Conservation (phyloP, 2,113 vertebrate species). For the Eretmochelys imbricata region DNA sequence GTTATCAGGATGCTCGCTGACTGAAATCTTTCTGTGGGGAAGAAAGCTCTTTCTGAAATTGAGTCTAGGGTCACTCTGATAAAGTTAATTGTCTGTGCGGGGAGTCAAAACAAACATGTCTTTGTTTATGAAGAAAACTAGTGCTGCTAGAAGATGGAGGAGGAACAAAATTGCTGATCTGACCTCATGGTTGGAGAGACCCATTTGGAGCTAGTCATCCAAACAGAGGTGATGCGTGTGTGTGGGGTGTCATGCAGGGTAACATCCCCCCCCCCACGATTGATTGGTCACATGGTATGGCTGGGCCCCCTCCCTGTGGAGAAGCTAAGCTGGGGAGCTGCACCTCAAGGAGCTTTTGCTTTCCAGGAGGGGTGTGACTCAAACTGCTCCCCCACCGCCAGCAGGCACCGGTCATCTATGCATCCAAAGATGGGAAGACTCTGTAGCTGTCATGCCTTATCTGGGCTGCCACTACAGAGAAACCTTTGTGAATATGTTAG, state of each 20-base stretch:
- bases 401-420: no score
- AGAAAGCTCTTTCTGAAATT: not conserved
- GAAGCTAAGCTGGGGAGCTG: no score
- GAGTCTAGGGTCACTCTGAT: not conserved
- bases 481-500: not conserved
- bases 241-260: no score
- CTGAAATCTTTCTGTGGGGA: not conserved
- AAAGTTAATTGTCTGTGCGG: not conserved
- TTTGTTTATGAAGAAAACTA: not conserved
- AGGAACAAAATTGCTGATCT: not conserved
- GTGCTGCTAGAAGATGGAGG: not conserved
- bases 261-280: no score
- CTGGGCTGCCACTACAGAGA: not conserved
- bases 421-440: not conserved
- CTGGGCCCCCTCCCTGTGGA: no score
- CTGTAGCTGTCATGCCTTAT: not conserved
- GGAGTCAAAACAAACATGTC: not conserved
- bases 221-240: no score
- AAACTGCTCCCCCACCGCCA: no score
- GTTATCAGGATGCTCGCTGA: not conserved
- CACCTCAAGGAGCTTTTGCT: no score
- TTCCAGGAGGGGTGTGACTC: no score
- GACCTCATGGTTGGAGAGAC: not conserved
- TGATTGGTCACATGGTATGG: no score
- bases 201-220: not conserved